Evolutionary conservation across 2,888 invertebrate genomes (phyloP).

Genomic region (Pemphredon lugubris): DNA sequence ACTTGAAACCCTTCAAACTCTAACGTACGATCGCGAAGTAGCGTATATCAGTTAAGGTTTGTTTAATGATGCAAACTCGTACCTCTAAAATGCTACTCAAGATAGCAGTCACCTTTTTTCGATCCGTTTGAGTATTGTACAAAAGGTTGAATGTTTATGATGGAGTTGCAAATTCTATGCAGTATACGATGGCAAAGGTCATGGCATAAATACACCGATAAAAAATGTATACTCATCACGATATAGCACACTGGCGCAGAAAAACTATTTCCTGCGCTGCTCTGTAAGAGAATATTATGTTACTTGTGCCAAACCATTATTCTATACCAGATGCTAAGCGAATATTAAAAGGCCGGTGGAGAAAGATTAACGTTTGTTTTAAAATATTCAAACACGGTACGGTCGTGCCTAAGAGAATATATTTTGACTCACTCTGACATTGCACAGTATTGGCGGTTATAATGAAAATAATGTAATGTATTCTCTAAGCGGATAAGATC

Average conservation of each 20-base stretch:
- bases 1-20: slow-evolving; percentile 24
- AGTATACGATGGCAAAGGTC: slow-evolving; percentile 2
- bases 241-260: slow-evolving; percentile 9
- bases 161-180: slow-evolving; percentile 10
- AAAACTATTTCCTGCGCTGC: slow-evolving; percentile 26
- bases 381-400: slow-evolving; percentile 26
- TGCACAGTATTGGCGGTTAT: slow-evolving; percentile 7
- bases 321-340: slow-evolving; percentile 14
- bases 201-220: not conserved
- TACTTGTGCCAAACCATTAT: slow-evolving; percentile 44
- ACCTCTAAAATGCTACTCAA: slow-evolving; percentile 6
- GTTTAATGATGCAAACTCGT: slow-evolving; percentile 9
- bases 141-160: not conserved
- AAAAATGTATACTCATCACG: slow-evolving; percentile 6
- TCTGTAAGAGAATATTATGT: slow-evolving; percentile 12
- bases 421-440: slow-evolving; percentile 8
- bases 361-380: slow-evolving; percentile 1
- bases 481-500: slow-evolving; percentile 14
- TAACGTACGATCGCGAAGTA: slow-evolving; percentile 37
- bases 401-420: slow-evolving; percentile 12
- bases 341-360: not conserved
- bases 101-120: not conserved
- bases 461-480: slow-evolving; percentile 18
- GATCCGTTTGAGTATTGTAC: slow-evolving; percentile 8
- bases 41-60: slow-evolving; percentile 10